phyloP scores from a whole-genome alignment of 1,140 invertebrate genomes.

The Dufourea novaeangliae region DNA sequence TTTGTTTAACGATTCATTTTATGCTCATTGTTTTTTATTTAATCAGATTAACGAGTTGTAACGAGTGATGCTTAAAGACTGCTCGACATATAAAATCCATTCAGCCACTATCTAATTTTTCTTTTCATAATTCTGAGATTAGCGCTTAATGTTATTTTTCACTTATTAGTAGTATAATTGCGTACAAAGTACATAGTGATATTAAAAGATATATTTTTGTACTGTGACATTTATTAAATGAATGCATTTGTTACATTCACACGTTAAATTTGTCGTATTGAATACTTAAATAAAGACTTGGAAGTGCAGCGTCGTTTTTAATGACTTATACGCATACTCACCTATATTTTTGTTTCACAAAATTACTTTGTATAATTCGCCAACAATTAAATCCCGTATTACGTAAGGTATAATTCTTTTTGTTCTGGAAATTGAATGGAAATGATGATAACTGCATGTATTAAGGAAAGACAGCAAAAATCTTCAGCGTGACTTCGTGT shows the following conservation, averaged over 20 bases:
- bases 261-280: slow-evolving; percentile 51
- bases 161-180: slow-evolving; percentile 11
- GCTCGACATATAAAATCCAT: slow-evolving; percentile 23
- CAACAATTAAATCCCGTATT: background rate
- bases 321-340: background rate
- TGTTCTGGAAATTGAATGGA: background rate
- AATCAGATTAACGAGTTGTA: slow-evolving; percentile 35
- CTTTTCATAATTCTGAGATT: slow-evolving; percentile 35
- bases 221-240: slow-evolving; percentile 21
- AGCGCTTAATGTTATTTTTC: slow-evolving; percentile 22
- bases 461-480: background rate
- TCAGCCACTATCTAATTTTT: slow-evolving; percentile 13
- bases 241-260: slow-evolving; percentile 42
- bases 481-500: slow-evolving; percentile 14
- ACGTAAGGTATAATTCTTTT: background rate
- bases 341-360: background rate
- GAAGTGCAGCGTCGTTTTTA: background rate
- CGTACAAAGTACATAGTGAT: slow-evolving; percentile 17
- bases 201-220: slow-evolving; percentile 55
- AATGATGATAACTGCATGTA: slow-evolving; percentile 9
- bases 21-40: slow-evolving; percentile 59
- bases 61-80: slow-evolving; percentile 52
- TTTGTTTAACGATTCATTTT: slow-evolving; percentile 58
- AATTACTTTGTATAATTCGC: background rate
- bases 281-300: slow-evolving; percentile 55